Conservation (phyloP, 2,888 invertebrate genomes). For the Nebria brevicollis region DNA sequence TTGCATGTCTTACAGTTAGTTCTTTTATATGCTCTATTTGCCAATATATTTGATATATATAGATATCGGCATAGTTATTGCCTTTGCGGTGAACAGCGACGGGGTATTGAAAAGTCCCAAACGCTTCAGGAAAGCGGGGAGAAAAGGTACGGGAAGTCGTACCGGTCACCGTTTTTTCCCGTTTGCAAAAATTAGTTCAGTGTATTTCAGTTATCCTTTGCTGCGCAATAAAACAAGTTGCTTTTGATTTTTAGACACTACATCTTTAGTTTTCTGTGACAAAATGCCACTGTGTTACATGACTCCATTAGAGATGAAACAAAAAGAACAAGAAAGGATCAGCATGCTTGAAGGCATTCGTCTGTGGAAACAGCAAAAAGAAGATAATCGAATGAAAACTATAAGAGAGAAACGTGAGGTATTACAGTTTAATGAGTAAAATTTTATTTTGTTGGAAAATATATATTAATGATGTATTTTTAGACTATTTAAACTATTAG, state of each 20-base stretch:
- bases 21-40: constrained; percentile 21
- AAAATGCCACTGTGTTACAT: constrained; percentile 28
- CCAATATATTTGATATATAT: constrained; percentile 23
- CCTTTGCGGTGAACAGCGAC: background rate
- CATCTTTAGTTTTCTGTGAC: background rate
- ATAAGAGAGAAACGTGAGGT: constrained; percentile 59
- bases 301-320: constrained; percentile 25
- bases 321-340: constrained; percentile 29
- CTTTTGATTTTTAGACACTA: background rate
- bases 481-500: background rate
- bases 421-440: constrained; percentile 4
- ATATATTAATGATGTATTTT: background rate
- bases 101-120: constrained; percentile 2
- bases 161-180: constrained; percentile 37
- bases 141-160: constrained; percentile 21
- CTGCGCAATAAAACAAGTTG: background rate
- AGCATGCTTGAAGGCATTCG: constrained; percentile 53
- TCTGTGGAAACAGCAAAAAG: constrained; percentile 57
- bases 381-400: constrained; percentile 54
- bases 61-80: constrained; percentile 19
- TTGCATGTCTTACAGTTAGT: constrained; percentile 23
- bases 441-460: background rate
- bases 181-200: background rate
- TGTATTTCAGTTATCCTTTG: background rate
- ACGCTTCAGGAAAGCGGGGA: constrained; percentile 7